Conservation (phyloP, 2,888 invertebrate genomes). For the Tetranychus piercei region DNA sequence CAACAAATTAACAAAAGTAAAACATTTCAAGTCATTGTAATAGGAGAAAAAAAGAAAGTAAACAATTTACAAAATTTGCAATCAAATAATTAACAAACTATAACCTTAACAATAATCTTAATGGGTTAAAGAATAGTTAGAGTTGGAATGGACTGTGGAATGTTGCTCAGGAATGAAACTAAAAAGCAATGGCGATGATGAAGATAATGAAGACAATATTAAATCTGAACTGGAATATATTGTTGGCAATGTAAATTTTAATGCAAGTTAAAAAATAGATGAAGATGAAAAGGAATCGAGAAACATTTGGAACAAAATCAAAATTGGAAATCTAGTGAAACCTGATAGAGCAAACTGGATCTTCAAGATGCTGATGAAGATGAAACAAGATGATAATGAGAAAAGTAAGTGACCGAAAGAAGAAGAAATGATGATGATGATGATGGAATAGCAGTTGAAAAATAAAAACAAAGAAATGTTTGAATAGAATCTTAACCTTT, state of each 20-base stretch:
- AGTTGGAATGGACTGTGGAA: background rate
- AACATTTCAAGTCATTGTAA: background rate
- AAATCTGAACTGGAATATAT: background rate
- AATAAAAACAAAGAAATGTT: background rate
- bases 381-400: background rate
- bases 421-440: background rate
- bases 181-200: background rate
- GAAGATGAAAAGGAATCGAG: background rate
- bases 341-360: background rate
- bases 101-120: background rate
- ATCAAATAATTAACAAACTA: background rate
- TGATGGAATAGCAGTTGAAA: background rate
- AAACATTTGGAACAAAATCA: background rate
- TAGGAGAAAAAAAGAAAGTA: background rate
- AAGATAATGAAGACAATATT: background rate
- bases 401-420: background rate
- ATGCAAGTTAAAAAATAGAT: background rate
- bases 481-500: background rate
- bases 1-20: background rate
- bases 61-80: background rate
- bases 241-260: background rate
- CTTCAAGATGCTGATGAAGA: background rate
- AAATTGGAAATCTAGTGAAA: background rate
- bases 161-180: background rate
- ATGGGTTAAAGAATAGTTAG: background rate